Conservation (phyloP, 2,888 invertebrate genomes). For the Andrena dorsata region DNA sequence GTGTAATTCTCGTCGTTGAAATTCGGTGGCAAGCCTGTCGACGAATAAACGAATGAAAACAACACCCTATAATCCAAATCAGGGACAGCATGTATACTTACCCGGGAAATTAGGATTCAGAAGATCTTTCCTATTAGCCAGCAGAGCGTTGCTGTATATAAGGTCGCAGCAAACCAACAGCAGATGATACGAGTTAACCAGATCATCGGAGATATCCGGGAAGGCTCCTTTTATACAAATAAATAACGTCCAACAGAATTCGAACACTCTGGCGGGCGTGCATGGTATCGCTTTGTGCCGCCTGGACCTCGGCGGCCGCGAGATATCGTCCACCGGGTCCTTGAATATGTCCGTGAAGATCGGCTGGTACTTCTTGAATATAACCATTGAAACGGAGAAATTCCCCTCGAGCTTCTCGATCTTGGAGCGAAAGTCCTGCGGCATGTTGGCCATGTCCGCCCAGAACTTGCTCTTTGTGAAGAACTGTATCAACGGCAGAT, state of each 20-base stretch:
- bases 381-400: slow-evolving; percentile 96
- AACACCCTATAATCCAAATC: not conserved
- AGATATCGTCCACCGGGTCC: slow-evolving; percentile 88
- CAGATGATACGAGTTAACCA: slow-evolving; percentile 97
- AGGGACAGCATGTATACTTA: slow-evolving; percentile 81
- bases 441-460: slow-evolving; percentile 96
- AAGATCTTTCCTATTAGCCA: slow-evolving; percentile 92
- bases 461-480: slow-evolving; percentile 97
- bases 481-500: slow-evolving; percentile 97
- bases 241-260: slow-evolving; percentile 97
- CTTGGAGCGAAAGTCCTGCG: slow-evolving; percentile 92
- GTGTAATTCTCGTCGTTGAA: slow-evolving; percentile 88
- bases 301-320: slow-evolving; percentile 87
- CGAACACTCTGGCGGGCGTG: slow-evolving; percentile 93
- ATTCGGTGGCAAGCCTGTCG: slow-evolving; percentile 89
- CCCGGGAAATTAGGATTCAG: slow-evolving; percentile 94
- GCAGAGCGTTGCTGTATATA: slow-evolving; percentile 94
- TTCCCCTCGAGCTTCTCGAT: slow-evolving; percentile 94
- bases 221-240: slow-evolving; percentile 95
- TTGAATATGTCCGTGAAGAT: slow-evolving; percentile 95
- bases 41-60: slow-evolving; percentile 5
- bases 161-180: slow-evolving; percentile 96
- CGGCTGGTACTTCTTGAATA: slow-evolving; percentile 96
- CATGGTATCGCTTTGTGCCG: slow-evolving; percentile 91
- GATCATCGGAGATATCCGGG: slow-evolving; percentile 94